These are phyloP conservation scores for Ctenicera cuprea DNA, from an alignment of 2,888 invertebrate genomes.

Conservation along the genomic window DNA sequence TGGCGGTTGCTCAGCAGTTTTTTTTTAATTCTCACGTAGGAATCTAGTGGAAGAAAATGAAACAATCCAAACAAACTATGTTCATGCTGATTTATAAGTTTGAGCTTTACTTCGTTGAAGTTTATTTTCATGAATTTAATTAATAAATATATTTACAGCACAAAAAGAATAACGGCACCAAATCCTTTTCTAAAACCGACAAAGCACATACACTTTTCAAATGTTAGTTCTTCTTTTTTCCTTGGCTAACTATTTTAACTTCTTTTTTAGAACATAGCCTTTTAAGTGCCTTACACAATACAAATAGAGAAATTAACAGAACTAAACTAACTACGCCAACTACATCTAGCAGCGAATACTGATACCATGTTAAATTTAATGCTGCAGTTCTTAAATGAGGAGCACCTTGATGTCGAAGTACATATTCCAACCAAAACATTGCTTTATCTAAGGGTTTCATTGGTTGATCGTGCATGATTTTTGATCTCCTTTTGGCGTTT, in stretches of 20 bases:
- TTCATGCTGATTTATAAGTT: too few relatives aligned
- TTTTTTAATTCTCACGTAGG: too few relatives aligned
- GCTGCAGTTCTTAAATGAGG: constrained; percentile 59
- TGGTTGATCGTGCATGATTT: constrained; percentile 58
- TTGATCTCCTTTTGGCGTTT: constrained; percentile 54
- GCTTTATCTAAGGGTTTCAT: constrained; percentile 60
- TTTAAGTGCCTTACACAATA: neutral
- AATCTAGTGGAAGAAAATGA: too few relatives aligned
- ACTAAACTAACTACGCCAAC: constrained; percentile 32
- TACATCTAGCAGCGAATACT: constrained; percentile 53
- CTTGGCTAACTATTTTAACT: neutral
- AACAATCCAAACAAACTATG: too few relatives aligned
- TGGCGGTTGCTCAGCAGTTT: too few relatives aligned
- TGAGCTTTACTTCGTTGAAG: too few relatives aligned
- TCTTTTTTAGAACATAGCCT: neutral
- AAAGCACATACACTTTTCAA: constrained; percentile 12
- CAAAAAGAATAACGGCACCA: too few relatives aligned
- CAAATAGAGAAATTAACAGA: constrained; percentile 14
- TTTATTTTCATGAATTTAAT: too few relatives aligned
- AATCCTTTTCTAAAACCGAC: too few relatives aligned
- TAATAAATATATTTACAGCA: too few relatives aligned
- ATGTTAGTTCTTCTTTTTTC: constrained; percentile 19
- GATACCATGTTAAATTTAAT: constrained; percentile 60
- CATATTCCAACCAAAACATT: constrained; percentile 62
- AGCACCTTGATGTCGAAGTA: constrained; percentile 56